Conservation (phyloP, 2,113 vertebrate genomes). For the Bothrops jararaca region DNA sequence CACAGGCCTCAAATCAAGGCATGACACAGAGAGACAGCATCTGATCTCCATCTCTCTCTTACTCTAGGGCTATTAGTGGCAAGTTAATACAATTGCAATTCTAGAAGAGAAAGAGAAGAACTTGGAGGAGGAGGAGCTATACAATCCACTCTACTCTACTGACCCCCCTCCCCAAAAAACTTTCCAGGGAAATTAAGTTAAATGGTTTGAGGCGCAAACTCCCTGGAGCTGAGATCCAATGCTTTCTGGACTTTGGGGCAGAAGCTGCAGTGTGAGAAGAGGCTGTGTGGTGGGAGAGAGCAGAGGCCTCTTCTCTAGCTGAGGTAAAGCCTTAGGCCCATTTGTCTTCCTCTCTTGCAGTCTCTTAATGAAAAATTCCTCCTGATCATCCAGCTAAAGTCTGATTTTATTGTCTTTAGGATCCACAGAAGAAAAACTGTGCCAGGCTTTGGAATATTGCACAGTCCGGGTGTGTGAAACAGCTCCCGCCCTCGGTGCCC, state of each 20-base stretch:
- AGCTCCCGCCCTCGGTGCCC: slow-evolving; percentile 76
- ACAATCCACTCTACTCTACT: neutral
- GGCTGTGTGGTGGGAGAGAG: slow-evolving; percentile 33
- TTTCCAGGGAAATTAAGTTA: neutral
- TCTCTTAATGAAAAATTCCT: slow-evolving; percentile 84
- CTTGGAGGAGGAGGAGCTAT: neutral
- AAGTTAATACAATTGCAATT: neutral
- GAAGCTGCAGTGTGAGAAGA: slow-evolving; percentile 47
- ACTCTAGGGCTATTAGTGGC: neutral
- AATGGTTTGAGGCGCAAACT: neutral
- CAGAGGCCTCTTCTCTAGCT: slow-evolving; percentile 68
- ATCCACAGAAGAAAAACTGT: slow-evolving; percentile 79
- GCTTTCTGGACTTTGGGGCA: neutral
- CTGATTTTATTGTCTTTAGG: slow-evolving; percentile 82
- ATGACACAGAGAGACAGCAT: neutral
- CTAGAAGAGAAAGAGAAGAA: neutral
- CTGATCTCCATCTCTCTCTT: neutral
- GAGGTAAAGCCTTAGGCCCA: slow-evolving; percentile 79
- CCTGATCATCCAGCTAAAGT: slow-evolving; percentile 83
- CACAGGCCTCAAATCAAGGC: neutral
- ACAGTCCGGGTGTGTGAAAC: slow-evolving; percentile 81
- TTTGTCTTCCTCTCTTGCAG: slow-evolving; percentile 83
- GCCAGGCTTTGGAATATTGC: slow-evolving; percentile 80
- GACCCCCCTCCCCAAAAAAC: neutral
- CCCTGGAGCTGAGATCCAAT: no score